Evolutionary conservation across 1,140 invertebrate species (phyloP), one percentile per base, ranked within the genome.

Genomic region (Cyclina sinensis): DNA sequence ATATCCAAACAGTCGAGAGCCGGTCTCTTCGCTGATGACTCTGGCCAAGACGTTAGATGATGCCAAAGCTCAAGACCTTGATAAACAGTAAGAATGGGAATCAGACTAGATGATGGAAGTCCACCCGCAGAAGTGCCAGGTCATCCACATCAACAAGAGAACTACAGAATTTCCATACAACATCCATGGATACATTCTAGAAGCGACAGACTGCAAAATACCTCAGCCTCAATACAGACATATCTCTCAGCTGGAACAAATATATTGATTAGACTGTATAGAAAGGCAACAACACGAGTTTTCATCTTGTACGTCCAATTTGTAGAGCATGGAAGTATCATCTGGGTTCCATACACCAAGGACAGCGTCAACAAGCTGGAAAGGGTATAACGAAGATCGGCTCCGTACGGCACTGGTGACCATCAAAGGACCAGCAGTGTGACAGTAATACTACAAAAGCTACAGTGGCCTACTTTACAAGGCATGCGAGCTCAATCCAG

Each of bases 51-150:
- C 65, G 46, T 27, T 16, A 35, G 35, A 85, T n/a, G n/a, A n/a
- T n/a, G 30, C 30, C 24, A 37, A 83, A 39, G 79, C 83, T 37
- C 24, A 74, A 14, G 87, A 84, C 48, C 35, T 89, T n/a, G 62
- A 89, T 57, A 37, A 24, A n/a, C 54, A 85, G 51, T 54, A 85
- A 18, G 16, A 32, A 46, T 89, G 51, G 54, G 82, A 89, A 62
- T 35, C 27, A 27, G 81, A 84, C 43, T 85, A 43, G 81, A 51
- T 78, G 18, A 89, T 89, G 88, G 82, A 85, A 59, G 48, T 89
- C 51, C 82, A 80, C 27, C 81, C n/a, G 78, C 27, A 65, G 16
- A 27, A 30, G 27, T 79, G 39, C 30, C 68, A 43, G 68, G n/a
- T 89, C 16, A 39, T 79, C 27, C 54, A 62, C 35, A 85, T 89